A percentile compares a stretch with the other conserved stretches of the same genome.
phyloP scores from a whole-genome alignment of 2,113 vertebrate genomes.

The Saccopteryx bilineata region DNA sequence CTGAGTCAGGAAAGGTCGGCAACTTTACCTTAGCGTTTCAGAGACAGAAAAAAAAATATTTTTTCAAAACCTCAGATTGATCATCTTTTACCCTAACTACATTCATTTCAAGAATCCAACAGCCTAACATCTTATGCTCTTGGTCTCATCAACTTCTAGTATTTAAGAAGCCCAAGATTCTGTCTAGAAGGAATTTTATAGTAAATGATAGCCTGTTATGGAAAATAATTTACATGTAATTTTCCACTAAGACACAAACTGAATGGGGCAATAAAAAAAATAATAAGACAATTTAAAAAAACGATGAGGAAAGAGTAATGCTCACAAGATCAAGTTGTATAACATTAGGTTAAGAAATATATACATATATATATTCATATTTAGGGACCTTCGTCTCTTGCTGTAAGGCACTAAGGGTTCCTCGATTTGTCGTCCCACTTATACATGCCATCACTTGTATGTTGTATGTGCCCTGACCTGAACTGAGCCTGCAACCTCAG shows the following conservation, averaged over 20 bases:
- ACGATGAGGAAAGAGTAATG: neutral
- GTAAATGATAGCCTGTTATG: neutral
- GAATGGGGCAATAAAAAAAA: neutral
- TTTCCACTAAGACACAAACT: constrained; percentile 3
- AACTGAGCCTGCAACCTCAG: too few relatives aligned
- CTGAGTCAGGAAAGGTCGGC: neutral
- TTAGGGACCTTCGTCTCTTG: neutral
- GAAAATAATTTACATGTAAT: neutral
- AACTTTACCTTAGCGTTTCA: neutral
- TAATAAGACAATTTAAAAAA: neutral
- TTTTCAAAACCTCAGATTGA: neutral
- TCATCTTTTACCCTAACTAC: neutral
- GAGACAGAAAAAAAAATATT: neutral
- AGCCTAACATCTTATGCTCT: neutral
- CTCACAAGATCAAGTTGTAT: neutral
- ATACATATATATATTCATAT: neutral
- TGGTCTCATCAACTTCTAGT: neutral
- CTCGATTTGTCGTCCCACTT: neutral
- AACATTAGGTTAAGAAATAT: neutral
- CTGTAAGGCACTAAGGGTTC: neutral
- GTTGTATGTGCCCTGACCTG: too few relatives aligned
- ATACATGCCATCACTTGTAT: too few relatives aligned
- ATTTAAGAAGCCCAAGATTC: neutral
- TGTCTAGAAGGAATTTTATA: constrained; percentile 8
- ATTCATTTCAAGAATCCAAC: neutral